phyloP scores from a whole-genome alignment of 2,797 vertebrate species.

The Chloroceryle amazona region DNA sequence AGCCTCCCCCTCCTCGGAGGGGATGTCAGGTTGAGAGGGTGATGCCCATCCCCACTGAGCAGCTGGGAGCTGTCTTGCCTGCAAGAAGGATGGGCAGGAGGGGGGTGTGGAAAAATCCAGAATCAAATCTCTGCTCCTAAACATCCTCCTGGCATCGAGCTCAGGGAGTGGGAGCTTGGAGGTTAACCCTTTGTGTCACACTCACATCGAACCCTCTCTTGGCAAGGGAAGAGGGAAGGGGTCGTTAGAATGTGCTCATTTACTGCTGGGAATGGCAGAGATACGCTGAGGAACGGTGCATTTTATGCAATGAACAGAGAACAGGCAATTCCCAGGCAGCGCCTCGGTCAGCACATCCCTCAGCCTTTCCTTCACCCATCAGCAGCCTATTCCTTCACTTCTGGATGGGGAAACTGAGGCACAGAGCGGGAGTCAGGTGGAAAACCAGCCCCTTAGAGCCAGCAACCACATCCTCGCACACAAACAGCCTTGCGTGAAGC shows the following conservation, averaged over 20 bases:
- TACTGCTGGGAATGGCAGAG: background rate
- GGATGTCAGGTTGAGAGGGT: background rate
- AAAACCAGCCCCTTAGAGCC: background rate
- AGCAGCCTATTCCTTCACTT: background rate
- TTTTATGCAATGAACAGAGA: background rate
- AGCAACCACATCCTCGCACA: background rate
- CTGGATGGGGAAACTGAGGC: constrained; percentile 31
- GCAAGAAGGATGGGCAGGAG: background rate
- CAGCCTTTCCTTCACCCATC: background rate
- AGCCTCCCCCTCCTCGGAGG: background rate
- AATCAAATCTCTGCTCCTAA: background rate
- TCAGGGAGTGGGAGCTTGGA: background rate
- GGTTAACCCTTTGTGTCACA: background rate
- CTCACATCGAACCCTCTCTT: background rate
- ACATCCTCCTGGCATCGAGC: background rate
- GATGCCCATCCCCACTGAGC: background rate
- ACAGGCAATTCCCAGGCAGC: accelerated
- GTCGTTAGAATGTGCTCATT: accelerated
- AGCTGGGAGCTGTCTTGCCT: accelerated
- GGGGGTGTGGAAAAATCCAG: constrained; percentile 34
- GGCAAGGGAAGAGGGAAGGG: background rate
- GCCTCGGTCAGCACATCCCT: background rate
- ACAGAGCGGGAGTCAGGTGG: background rate
- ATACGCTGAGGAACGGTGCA: accelerated
- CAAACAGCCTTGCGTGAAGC: background rate